Conservation (phyloP, 92 coral and sea anemone species). For the Blastomussa wellsi region DNA sequence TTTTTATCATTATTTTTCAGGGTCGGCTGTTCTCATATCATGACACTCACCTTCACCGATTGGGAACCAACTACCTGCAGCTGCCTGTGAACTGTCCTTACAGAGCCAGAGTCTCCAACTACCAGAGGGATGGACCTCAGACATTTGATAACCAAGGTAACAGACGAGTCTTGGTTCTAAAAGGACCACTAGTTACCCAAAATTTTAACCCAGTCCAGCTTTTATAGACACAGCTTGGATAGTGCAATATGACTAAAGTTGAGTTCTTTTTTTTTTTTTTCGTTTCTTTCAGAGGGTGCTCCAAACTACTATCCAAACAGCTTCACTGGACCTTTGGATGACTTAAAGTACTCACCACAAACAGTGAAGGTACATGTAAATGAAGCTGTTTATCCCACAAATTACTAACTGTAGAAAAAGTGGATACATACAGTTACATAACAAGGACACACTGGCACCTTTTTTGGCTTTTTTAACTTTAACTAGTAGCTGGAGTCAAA, state of each 20-base stretch:
- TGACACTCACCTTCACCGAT: slow-evolving; percentile 96
- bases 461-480: too few relatives aligned
- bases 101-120: slow-evolving; percentile 74
- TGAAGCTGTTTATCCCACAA: neutral
- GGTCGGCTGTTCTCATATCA: slow-evolving; percentile 99
- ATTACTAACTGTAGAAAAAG: neutral
- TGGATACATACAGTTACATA: too few relatives aligned
- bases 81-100: slow-evolving; percentile 97
- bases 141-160: slow-evolving; percentile 85
- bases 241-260: neutral
- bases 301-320: slow-evolving; percentile 99
- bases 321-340: slow-evolving; percentile 85
- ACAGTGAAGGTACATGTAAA: slow-evolving; percentile 70
- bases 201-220: too few relatives aligned
- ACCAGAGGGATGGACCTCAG: slow-evolving; percentile 99
- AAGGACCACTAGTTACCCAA: too few relatives aligned
- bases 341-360: slow-evolving; percentile 72
- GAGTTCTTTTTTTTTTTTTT: neutral
- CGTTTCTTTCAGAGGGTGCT: slow-evolving; percentile 74
- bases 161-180: neutral
- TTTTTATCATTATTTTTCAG: slow-evolving; percentile 36
- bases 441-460: too few relatives aligned
- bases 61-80: slow-evolving; percentile 94
- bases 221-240: too few relatives aligned
- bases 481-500: too few relatives aligned